Conservation (phyloP, 2,888 invertebrate genomes). For the Alloplasta piceator region DNA sequence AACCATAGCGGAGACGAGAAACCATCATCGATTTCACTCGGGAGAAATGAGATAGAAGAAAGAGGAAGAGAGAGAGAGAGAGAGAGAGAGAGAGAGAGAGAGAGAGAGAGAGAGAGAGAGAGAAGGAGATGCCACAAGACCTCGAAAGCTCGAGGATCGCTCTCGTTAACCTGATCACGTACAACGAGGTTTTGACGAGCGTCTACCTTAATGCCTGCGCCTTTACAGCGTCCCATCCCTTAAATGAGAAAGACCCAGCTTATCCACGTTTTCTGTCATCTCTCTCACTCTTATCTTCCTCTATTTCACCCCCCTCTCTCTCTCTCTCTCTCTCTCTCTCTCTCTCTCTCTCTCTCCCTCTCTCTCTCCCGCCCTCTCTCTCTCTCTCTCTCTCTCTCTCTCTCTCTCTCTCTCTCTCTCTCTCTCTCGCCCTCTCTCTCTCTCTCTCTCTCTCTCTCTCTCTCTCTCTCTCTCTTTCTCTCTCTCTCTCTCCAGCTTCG, state of each 20-base stretch:
- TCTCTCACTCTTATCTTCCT: neutral
- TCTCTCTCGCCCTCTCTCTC: neutral
- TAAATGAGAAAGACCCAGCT: conserved; percentile 33
- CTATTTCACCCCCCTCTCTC: neutral
- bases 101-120: conserved; percentile 1
- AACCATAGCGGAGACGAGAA: conserved; percentile 20
- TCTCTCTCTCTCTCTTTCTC: too few species aligned
- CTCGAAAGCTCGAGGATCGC: conserved; percentile 35
- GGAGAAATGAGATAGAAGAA: conserved; percentile 19
- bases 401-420: too few species aligned
- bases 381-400: too few species aligned
- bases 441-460: neutral
- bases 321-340: too few species aligned
- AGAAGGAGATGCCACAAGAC: conserved; percentile 20
- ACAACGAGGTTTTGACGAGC: conserved; percentile 64
- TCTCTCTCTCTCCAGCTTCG: too few species aligned
- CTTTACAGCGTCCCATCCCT: conserved; percentile 19
- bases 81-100: conserved; percentile 27
- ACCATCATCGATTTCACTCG: conserved; percentile 50
- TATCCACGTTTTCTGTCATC: conserved; percentile 23
- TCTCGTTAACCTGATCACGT: conserved; percentile 65
- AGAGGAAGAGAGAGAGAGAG: neutral
- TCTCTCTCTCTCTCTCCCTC: too few species aligned
- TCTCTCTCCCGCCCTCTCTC: too few species aligned
- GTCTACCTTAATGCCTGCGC: conserved; percentile 58